phyloP scores from a whole-genome alignment of 1,140 invertebrate genomes.

The Aphaenogaster ashmeadi region DNA sequence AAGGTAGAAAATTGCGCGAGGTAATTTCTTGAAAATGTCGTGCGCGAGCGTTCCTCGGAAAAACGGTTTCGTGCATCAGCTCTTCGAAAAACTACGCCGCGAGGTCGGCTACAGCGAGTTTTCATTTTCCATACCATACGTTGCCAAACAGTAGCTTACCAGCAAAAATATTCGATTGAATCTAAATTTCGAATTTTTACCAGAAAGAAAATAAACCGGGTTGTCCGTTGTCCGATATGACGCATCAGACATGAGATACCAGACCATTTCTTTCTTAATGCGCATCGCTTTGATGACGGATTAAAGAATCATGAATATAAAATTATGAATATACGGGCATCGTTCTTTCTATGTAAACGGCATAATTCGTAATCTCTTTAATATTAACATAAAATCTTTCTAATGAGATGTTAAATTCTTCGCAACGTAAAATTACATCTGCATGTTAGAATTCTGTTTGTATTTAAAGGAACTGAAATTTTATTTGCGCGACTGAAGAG shows the following conservation, averaged over 20 bases:
- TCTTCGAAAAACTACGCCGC: conserved; percentile 37
- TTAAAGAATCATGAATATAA: not conserved
- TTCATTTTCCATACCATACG: conserved; percentile 50
- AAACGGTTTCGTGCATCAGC: conserved; percentile 23
- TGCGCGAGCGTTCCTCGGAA: not conserved
- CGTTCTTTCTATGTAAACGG: not conserved
- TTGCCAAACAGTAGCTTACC: conserved; percentile 32
- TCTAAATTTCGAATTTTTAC: conserved; percentile 18
- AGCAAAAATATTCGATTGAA: conserved; percentile 27
- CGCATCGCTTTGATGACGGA: not conserved
- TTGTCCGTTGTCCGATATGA: not conserved
- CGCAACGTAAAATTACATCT: not conserved
- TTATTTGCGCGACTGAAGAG: not conserved
- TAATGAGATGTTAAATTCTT: not conserved
- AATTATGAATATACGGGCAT: not conserved
- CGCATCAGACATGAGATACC: not conserved
- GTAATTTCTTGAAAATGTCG: conserved; percentile 62
- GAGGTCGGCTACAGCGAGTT: conserved; percentile 12
- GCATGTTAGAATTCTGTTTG: not conserved
- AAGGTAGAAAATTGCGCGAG: conserved; percentile 51
- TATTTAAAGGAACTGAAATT: not conserved
- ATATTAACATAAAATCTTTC: not conserved
- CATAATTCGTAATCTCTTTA: not conserved
- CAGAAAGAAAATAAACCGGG: not conserved
- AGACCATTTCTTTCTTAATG: not conserved